These are phyloP conservation scores for Parnassius apollo DNA, from an alignment of 2,888 invertebrate species.

Conservation along the genomic window DNA sequence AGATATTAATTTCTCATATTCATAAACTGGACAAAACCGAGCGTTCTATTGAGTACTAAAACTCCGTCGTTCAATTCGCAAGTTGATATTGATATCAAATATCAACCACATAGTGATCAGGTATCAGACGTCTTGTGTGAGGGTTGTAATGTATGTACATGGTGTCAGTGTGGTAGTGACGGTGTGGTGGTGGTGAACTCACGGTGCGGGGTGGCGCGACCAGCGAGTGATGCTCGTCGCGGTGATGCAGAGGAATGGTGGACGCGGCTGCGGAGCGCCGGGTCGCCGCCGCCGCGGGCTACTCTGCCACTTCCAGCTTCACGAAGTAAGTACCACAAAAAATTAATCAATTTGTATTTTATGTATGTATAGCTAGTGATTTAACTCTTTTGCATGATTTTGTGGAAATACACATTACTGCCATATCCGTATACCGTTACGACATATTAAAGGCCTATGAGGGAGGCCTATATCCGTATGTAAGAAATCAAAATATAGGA, in stretches of 20 bases:
- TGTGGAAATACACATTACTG: too few relatives aligned
- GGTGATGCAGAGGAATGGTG: slow-evolving; percentile 80
- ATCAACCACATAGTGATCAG: slow-evolving; percentile 50
- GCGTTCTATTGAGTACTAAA: not conserved
- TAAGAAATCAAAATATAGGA: too few relatives aligned
- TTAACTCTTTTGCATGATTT: too few relatives aligned
- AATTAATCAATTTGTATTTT: not conserved
- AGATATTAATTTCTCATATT: not conserved
- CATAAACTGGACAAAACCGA: not conserved
- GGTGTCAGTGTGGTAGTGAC: slow-evolving; percentile 57
- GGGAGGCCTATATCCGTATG: too few relatives aligned
- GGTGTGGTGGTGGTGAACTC: slow-evolving; percentile 55
- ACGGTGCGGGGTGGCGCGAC: slow-evolving; percentile 47
- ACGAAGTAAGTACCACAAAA: slow-evolving; percentile 61
- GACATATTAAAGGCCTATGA: too few relatives aligned
- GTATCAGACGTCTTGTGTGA: slow-evolving; percentile 48
- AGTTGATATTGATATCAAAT: slow-evolving; percentile 27
- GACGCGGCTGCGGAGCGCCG: slow-evolving; percentile 79
- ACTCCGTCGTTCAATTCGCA: slow-evolving; percentile 12
- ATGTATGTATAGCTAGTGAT: too few relatives aligned
- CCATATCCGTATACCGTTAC: too few relatives aligned
- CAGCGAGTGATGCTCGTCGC: slow-evolving; percentile 73
- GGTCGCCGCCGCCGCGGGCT: slow-evolving; percentile 67
- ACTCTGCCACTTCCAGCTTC: slow-evolving; percentile 65
- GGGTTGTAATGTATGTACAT: slow-evolving; percentile 44